phyloP scores from a whole-genome alignment of 2,888 invertebrate genomes.

The Apomyelois bistriatella region DNA sequence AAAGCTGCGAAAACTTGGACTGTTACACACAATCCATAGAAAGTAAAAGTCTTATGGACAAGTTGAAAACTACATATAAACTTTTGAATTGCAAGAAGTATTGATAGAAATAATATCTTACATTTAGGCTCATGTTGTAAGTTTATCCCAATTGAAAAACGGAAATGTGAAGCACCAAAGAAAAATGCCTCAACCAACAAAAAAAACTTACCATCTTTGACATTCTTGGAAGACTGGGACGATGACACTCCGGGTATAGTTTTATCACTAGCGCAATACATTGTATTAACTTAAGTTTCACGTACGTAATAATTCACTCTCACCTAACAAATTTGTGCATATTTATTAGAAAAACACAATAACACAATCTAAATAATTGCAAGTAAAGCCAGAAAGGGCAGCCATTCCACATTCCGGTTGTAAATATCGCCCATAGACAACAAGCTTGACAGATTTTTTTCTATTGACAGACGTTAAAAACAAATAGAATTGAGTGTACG shows the following conservation, averaged over 20 bases:
- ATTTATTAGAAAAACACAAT: constrained; percentile 58
- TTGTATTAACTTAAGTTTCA: constrained; percentile 59
- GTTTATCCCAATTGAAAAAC: not conserved
- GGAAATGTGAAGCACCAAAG: not conserved
- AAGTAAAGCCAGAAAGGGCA: constrained; percentile 66
- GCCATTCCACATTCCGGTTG: constrained; percentile 80
- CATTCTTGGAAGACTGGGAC: constrained; percentile 84
- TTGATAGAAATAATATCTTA: no score
- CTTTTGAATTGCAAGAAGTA: no score
- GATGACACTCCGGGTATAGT: constrained; percentile 86
- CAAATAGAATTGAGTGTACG: no score
- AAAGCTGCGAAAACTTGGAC: no score
- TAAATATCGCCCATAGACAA: constrained; percentile 69
- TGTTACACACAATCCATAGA: no score
- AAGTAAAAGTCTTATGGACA: no score
- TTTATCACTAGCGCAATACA: constrained; percentile 89
- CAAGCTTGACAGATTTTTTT: constrained; percentile 14
- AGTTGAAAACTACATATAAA: no score
- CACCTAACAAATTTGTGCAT: constrained; percentile 79
- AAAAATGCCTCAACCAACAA: constrained; percentile 28
- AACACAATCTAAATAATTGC: constrained; percentile 53
- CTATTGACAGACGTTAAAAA: not conserved
- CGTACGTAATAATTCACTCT: constrained; percentile 68
- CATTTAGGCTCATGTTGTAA: no score
- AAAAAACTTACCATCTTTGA: constrained; percentile 86